These are phyloP conservation scores for Cheilosia scutellata DNA, from an alignment of 2,888 invertebrate genomes.

Conservation along the genomic window DNA sequence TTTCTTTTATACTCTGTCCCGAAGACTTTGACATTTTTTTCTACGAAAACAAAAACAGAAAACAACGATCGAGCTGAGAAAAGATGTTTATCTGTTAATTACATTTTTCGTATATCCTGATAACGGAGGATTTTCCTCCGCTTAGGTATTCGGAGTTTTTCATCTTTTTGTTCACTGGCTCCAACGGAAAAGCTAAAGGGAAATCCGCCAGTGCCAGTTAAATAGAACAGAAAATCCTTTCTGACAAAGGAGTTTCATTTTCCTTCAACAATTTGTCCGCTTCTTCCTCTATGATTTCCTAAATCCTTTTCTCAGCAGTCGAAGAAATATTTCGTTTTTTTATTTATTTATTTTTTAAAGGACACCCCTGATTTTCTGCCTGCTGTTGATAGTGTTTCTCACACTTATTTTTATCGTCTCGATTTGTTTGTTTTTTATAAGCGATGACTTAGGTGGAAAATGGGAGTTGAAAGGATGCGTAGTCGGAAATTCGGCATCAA, in stretches of 20 bases:
- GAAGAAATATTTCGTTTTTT: constrained; percentile 5
- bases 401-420: constrained; percentile 26
- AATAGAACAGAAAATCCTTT: constrained; percentile 72
- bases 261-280: constrained; percentile 58
- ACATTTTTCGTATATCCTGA: constrained; percentile 66
- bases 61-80: constrained; percentile 50
- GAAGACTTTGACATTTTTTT: constrained; percentile 8
- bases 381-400: constrained; percentile 7
- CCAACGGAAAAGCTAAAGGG: constrained; percentile 10
- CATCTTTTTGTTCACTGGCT: not conserved
- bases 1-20: not conserved
- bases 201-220: constrained; percentile 59
- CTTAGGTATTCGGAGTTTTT: constrained; percentile 31
- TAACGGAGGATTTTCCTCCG: constrained; percentile 41
- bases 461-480: not conserved
- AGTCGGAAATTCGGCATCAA: constrained; percentile 7
- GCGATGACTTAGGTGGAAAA: not conserved
- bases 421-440: constrained; percentile 26
- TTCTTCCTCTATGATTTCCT: constrained; percentile 60
- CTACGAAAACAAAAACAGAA: not conserved
- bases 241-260: constrained; percentile 66
- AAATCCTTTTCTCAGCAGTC: constrained; percentile 31
- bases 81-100: constrained; percentile 69
- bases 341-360: not conserved
- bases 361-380: constrained; percentile 9